Evolutionary conservation across 2,888 invertebrate species (phyloP).

Genomic region (Podotricha telesiphe): DNA sequence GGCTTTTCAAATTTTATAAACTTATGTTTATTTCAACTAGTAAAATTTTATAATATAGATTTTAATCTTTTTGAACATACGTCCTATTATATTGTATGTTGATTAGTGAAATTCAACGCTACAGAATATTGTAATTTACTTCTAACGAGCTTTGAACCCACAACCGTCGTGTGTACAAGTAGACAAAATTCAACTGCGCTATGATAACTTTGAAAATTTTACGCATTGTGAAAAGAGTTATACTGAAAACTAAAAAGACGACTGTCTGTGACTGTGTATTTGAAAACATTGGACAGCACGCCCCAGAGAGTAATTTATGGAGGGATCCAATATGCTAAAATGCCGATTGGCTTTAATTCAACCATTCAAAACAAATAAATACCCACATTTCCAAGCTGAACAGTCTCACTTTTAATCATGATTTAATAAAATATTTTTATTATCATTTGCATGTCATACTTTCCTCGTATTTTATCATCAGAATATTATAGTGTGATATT

Average conservation of each 20-base stretch:
- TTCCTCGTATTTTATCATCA: too few species aligned
- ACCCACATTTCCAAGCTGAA: constrained; percentile 6
- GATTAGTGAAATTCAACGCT: too few species aligned
- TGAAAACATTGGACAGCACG: constrained; percentile 9
- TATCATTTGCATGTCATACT: neutral
- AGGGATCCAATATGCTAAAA: constrained; percentile 15
- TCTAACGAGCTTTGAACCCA: too few species aligned
- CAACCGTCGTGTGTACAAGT: too few species aligned
- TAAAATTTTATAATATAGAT: too few species aligned
- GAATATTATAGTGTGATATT: too few species aligned
- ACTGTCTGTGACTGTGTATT: constrained; percentile 4
- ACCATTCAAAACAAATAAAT: constrained; percentile 9
- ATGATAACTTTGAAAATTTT: neutral
- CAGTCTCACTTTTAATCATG: neutral
- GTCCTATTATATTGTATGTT: too few species aligned
- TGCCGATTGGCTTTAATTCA: neutral
- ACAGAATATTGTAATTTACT: too few species aligned
- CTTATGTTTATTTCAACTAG: too few species aligned
- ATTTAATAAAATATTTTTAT: constrained; percentile 1
- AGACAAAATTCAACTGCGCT: too few species aligned
- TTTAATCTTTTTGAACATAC: too few species aligned
- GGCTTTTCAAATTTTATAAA: too few species aligned
- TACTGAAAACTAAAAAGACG: neutral
- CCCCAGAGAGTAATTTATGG: constrained; percentile 6
- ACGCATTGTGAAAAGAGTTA: neutral